phyloP scores from a whole-genome alignment of 2,113 vertebrate species.

The Scopus umbretta region DNA sequence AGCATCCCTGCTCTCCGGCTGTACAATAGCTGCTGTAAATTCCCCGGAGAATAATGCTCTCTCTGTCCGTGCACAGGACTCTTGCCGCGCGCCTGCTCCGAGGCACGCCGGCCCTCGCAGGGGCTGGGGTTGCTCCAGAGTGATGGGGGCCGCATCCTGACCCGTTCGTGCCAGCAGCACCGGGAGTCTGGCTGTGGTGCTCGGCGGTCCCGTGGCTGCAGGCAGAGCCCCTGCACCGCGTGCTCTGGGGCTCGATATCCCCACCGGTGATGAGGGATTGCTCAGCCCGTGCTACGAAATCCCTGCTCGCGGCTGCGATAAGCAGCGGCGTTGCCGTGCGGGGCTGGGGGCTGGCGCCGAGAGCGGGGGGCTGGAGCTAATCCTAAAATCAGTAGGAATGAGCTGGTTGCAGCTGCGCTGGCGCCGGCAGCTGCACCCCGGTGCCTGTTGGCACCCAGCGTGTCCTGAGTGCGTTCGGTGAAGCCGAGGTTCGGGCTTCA shows the following conservation, averaged over 20 bases:
- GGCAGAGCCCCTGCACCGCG: background rate
- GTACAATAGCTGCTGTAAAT: background rate
- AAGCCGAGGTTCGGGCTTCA: rapidly evolving
- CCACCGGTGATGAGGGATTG: background rate
- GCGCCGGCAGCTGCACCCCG: background rate
- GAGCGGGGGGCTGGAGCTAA: background rate
- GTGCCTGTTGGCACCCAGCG: background rate
- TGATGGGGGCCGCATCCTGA: background rate
- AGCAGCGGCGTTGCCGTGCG: background rate
- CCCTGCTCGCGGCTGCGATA: background rate
- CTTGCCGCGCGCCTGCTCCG: rapidly evolving
- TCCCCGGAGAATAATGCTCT: background rate
- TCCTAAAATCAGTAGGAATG: rapidly evolving
- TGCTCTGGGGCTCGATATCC: background rate
- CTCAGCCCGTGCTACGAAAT: background rate
- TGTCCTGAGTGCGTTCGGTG: rapidly evolving
- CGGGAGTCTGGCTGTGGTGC: rapidly evolving
- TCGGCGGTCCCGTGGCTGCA: background rate
- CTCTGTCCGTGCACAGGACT: background rate
- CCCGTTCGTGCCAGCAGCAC: background rate
- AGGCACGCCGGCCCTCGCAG: background rate
- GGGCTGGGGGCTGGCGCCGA: rapidly evolving
- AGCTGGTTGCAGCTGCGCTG: background rate
- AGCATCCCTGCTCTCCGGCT: background rate
- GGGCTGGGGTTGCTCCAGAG: background rate